Evolutionary conservation across 2,888 invertebrate genomes (phyloP).

Genomic region (Resseliella maxima): DNA sequence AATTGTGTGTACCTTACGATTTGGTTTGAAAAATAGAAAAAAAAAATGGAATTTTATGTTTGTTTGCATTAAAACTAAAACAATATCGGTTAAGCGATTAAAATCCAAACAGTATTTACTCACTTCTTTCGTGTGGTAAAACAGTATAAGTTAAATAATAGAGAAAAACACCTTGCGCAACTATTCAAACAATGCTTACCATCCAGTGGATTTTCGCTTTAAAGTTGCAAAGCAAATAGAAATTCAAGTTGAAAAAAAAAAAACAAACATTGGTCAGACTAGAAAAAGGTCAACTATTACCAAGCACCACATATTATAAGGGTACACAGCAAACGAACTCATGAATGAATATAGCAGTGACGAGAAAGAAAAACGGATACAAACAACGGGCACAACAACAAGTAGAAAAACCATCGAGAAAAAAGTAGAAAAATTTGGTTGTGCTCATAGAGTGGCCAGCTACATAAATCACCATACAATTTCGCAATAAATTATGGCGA

Average conservation of each 20-base stretch:
- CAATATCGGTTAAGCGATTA: not conserved
- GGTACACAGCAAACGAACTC: not conserved
- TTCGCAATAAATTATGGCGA: too few species aligned
- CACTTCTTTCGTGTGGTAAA: not conserved
- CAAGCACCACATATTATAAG: not conserved
- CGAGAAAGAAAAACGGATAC: too few species aligned
- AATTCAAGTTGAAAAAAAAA: not conserved
- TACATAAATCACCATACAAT: too few species aligned
- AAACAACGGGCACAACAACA: too few species aligned
- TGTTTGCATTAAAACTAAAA: not conserved
- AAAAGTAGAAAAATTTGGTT: too few species aligned
- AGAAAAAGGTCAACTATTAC: not conserved
- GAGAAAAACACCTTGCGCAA: not conserved
- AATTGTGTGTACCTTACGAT: not conserved
- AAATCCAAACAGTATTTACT: not conserved
- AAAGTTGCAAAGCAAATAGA: not conserved
- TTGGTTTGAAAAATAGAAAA: not conserved
- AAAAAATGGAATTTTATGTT: not conserved
- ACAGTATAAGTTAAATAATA: not conserved
- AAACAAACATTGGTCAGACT: not conserved
- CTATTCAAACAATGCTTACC: constrained; percentile 12
- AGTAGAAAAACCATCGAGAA: too few species aligned
- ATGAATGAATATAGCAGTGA: not conserved
- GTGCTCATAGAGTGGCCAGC: too few species aligned
- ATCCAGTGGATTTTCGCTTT: not conserved